Base-by-base conservation (phyloP, 1,140 invertebrate genomes). In the Habropoda laboriosa region DNA sequence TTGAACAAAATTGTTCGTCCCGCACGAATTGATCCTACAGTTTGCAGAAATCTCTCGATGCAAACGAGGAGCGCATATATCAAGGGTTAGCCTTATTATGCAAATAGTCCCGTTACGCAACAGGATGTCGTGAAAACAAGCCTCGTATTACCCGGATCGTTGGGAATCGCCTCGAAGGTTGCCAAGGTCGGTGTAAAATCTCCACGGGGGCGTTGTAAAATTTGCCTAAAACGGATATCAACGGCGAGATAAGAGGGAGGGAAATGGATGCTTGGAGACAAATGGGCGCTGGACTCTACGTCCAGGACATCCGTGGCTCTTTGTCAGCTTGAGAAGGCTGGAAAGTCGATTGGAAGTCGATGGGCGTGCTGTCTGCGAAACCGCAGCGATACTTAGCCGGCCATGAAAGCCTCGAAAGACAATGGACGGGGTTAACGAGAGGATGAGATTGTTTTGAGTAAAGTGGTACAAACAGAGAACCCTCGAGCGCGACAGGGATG, bases 401-500 rank as follows among this genome's bases (percentile, higher is more conserved):
- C 32, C 51, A 49, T 80, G 16, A 51, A 63, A 76, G 63, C 32
- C 40, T 51, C 21, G n/a, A 42, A 63, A 75, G 66, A 80, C 64
- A 70, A 74, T 57, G 42, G 12, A 35, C 24, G 27, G n/a, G 27
- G 8, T 58, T 74, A 55, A 76, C 24, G 40, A 80, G 57, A 66
- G 49, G 45, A 64, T 80, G 32, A 45, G 51, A 82, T 13, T 74
- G 61, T 79, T 82, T 79, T 68, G 61, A 61, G 32, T 21, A 38
- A 55, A 38, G n/a, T 45, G 53, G 24, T 53, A 24, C 12, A 68
- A 82, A 79, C 49, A 47, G 35, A 47, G 45, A 66, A 18, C 12
- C 12, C 61, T 58, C 32, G 24, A 18, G 18, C 2, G 12, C 3
- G 2, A 58, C 30, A 30, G 24, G 21, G 57, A 30, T 30, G 55